Evolutionary conservation across 2,888 invertebrate genomes (phyloP), one percentile per base, ranked within the genome.

Genomic region (Leptinotarsa tumamoca): DNA sequence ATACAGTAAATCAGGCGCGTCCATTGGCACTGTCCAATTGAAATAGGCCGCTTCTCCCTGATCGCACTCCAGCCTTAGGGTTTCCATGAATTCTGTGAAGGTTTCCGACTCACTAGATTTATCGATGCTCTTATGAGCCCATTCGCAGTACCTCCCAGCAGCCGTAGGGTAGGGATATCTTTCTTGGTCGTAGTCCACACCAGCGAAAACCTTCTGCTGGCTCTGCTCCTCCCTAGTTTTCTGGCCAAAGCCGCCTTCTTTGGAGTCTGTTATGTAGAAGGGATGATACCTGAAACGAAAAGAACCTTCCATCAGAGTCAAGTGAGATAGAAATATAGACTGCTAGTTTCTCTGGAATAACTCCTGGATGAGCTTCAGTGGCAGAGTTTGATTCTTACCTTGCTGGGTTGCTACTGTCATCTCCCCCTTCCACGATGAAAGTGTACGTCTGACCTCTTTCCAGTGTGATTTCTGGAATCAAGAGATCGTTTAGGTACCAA

Each of bases 401-500:
- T 21, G 95, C 95, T 1, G 95, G 94, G 87, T 95, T 95, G 49
- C 93, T 92, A 71, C 92, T 90, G 86, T 96, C 94, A 81, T 94
- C 92, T 13, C 96, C 96, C 56, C 96, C 96, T 88, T 97, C 97
- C 0, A 97, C 94, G 33, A 92, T 87, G 87, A 97, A 97, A 51
- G 93, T 94, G 89, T 97, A 97, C 0, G 94, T 95, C 85, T 94
- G 92, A 3, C 96, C 97, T 67, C 97, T 90, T 86, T 96, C 95
- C 77, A 98, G 94, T 71, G 94, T 95, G 50, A 98, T 89, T 89
- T 97, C 97, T 0, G 98, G 98, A 80, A 97, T 96, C 23, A 98
- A 91, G 80, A 93, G 90, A 84, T 96, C 96, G 89, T 98, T 97
- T 85, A 98, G 93, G 90, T 96, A 98, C 96, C 96, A 97, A 21